Percentiles rank a stretch among this genome's conserved stretches.
Evolutionary conservation across 1,140 invertebrate genomes (phyloP).

Genomic region (Ceratoteleas bidentatus): DNA sequence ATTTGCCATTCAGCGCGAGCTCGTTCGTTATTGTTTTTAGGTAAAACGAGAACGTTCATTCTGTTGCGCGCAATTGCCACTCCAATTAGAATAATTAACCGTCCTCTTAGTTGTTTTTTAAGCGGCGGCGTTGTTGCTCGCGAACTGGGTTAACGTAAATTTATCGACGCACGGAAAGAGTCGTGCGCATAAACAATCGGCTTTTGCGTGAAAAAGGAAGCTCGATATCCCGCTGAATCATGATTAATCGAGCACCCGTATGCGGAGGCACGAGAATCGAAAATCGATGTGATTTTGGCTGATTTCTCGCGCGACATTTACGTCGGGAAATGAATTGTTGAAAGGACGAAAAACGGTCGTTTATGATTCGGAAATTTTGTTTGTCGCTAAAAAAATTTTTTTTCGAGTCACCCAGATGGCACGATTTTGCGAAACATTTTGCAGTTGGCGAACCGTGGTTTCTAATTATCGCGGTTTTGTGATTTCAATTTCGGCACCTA

Average conservation of each 20-base stretch:
- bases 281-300: slow-evolving; percentile 17
- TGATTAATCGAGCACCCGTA: slow-evolving; percentile 18
- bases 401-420: no score
- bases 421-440: no score
- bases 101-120: slow-evolving; percentile 12
- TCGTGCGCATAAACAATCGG: slow-evolving; percentile 16
- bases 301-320: neutral
- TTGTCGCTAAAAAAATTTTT: no score
- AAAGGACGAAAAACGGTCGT: no score
- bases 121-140: neutral
- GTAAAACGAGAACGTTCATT: neutral
- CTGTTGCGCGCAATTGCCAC: slow-evolving; percentile 4
- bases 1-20: neutral
- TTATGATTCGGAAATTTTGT: no score
- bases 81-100: slow-evolving; percentile 20
- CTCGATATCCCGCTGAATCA: neutral
- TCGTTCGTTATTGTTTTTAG: neutral
- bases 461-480: no score
- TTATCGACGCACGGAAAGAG: slow-evolving; percentile 15
- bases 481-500: no score
- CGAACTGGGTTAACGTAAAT: slow-evolving; percentile 29
- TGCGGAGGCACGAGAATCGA: slow-evolving; percentile 5
- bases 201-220: slow-evolving; percentile 10
- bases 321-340: no score
- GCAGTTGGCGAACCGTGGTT: no score